Evolutionary conservation across 2,113 vertebrate genomes (phyloP), one percentile per base, ranked within the genome.

Genomic region (Sula dactylatra): DNA sequence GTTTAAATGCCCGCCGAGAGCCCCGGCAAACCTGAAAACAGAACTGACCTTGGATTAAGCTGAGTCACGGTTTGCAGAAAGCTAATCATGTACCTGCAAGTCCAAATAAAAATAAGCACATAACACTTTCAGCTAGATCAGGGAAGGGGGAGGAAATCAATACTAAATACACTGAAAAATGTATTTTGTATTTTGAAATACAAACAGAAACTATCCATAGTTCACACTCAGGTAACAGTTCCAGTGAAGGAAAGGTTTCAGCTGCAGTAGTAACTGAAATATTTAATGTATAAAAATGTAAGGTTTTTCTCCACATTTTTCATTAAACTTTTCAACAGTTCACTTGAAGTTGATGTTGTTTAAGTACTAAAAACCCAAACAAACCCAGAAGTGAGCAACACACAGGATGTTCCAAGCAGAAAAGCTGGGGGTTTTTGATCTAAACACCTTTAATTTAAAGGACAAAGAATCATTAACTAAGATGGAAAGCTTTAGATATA

Each of bases 71-170:
- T 94, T 76, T 89, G 38, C 59, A 89, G 86, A 93, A 94, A 91
- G 91, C 84, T 93, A 89, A 96, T 91, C 83, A 56, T 49, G 78
- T 85, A 96, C 77, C 78, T 91, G 73, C 44, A 87, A 94, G 61
- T 72, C 81, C 86, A 93, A 96, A 95, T 84, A 89, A 95, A 94
- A 96, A 91, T 91, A 95, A 96, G 88, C 69, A 84, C 80, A 58
- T 84, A 93, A 76, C 34, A 83, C 79, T 83, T 95, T 58, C 67
- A 65, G 86, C 49, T 70, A 87, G 70, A 82, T 49, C 5, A 9
- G 32, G 85, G 54, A 73, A 91, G 34, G 61, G 50, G 78, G 38
- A 91, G 40, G 77, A 94, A 95, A 96, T 97, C 93, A 94, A 96
- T 97, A 94, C 49, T 88, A 96, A 95, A 94, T 88, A 88, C n/a